Percentiles rank a stretch among this genome's conserved stretches.
phyloP scores from a whole-genome alignment of 1,140 invertebrate genomes.

The Plectrocnemia conspersa region DNA sequence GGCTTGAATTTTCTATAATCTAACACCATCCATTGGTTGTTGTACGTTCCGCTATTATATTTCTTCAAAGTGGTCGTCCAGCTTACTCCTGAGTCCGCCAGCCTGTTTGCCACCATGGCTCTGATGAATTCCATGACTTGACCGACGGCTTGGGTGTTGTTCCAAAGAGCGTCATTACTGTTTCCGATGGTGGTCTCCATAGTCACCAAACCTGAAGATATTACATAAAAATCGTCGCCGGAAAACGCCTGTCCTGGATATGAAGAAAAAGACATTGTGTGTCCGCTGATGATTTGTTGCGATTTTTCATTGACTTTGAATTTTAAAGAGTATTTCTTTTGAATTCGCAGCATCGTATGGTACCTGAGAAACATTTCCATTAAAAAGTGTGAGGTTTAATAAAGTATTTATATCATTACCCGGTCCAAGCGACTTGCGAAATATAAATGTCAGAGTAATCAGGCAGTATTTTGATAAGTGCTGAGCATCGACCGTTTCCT shows the following conservation, averaged over 20 bases:
- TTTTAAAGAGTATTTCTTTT: constrained; percentile 61
- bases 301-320: constrained; percentile 39
- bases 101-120: constrained; percentile 64
- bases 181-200: constrained; percentile 74
- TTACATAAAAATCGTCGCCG: constrained; percentile 67
- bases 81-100: constrained; percentile 55
- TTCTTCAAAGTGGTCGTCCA: constrained; percentile 55
- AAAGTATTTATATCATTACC: constrained; percentile 32
- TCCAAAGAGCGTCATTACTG: constrained; percentile 59
- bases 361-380: constrained; percentile 41
- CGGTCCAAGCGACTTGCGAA: constrained; percentile 62
- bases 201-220: constrained; percentile 60
- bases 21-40: constrained; percentile 76
- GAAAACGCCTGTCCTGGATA: constrained; percentile 61
- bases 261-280: constrained; percentile 58
- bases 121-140: constrained; percentile 61
- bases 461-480: constrained; percentile 59
- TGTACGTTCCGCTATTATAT: constrained; percentile 78
- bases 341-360: constrained; percentile 58
- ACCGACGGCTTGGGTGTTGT: constrained; percentile 52
- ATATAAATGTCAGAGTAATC: constrained; percentile 56
- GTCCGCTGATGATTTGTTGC: constrained; percentile 45
- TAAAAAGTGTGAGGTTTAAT: constrained; percentile 4
- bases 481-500: constrained; percentile 53
- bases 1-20: constrained; percentile 62